Percentiles rank a stretch among this genome's conserved stretches.
Evolutionary conservation across 2,797 vertebrate genomes (phyloP).

Genomic region (Nannoperca australis): DNA sequence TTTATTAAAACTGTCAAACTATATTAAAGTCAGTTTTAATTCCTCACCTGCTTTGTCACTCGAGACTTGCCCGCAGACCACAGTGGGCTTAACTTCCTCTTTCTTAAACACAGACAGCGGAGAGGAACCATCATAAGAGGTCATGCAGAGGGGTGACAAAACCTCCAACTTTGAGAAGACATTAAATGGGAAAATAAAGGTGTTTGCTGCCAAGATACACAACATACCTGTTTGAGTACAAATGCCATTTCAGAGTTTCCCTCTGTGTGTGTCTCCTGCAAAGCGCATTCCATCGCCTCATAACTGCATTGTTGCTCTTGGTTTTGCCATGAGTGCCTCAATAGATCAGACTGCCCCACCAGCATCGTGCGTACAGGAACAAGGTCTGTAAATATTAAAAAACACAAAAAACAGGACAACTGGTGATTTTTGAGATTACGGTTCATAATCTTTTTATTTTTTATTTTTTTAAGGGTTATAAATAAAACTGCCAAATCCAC

Average conservation of each 20-base stretch:
- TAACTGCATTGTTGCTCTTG: conserved; percentile 20
- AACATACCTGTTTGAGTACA: conserved; percentile 75
- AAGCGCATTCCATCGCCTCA: conserved; percentile 31
- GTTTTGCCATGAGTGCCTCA: conserved; percentile 23
- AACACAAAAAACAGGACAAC: background rate
- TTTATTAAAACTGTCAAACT: too few species aligned
- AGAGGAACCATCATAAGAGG: conserved; percentile 35
- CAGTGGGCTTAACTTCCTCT: conserved; percentile 59
- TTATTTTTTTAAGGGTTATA: background rate
- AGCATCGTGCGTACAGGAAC: conserved; percentile 34
- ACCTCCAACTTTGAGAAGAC: background rate
- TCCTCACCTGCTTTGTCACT: conserved; percentile 59
- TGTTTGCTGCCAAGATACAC: background rate
- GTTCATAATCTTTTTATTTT: too few species aligned
- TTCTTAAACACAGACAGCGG: conserved; percentile 61
- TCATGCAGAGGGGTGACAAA: conserved; percentile 27
- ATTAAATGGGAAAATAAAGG: background rate
- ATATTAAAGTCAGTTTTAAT: conserved; percentile 3
- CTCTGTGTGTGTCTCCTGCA: conserved; percentile 40
- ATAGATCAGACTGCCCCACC: conserved; percentile 49
- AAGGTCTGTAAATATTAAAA: conserved; percentile 58
- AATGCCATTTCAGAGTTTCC: conserved; percentile 57
- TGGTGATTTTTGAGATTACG: background rate
- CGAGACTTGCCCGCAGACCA: conserved; percentile 31
- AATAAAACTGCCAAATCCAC: background rate